phyloP scores from a whole-genome alignment of 2,888 invertebrate genomes.

The Deladenus siricidicola region DNA sequence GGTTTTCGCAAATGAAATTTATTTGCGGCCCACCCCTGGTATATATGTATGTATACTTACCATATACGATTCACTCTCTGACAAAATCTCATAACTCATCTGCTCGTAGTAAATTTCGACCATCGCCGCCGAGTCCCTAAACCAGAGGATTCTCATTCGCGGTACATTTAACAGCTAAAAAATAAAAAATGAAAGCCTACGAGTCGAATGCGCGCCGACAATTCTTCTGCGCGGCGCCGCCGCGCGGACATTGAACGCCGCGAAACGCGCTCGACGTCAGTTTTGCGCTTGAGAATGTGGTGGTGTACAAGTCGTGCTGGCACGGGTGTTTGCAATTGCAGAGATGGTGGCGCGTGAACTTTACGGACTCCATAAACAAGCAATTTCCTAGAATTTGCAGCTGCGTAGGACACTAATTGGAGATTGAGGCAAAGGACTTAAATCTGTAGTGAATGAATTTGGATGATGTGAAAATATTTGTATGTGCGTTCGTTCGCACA shows the following conservation, averaged over 20 bases:
- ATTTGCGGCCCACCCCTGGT: too few relatives aligned
- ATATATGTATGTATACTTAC: slow-evolving; percentile 11
- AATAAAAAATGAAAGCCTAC: slow-evolving; percentile 11
- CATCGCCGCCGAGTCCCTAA: slow-evolving; percentile 49
- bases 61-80: slow-evolving; percentile 46
- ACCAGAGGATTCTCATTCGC: slow-evolving; percentile 7
- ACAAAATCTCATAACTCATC: slow-evolving; percentile 46
- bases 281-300: slow-evolving; percentile 42
- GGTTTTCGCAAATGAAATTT: too few relatives aligned
- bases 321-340: slow-evolving; percentile 43
- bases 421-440: too few relatives aligned
- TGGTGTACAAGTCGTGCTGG: slow-evolving; percentile 42
- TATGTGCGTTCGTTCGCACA: too few relatives aligned
- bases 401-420: background rate
- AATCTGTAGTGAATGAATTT: too few relatives aligned
- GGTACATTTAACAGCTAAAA: background rate
- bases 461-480: too few relatives aligned
- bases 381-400: slow-evolving; percentile 41
- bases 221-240: slow-evolving; percentile 1
- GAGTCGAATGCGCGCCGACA: slow-evolving; percentile 18
- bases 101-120: slow-evolving; percentile 52
- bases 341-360: slow-evolving; percentile 28
- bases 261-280: slow-evolving; percentile 23
- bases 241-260: background rate
- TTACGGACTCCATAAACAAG: slow-evolving; percentile 29